phyloP scores from a whole-genome alignment of 2,113 vertebrate genomes.

The Takifugu bimaculatus region DNA sequence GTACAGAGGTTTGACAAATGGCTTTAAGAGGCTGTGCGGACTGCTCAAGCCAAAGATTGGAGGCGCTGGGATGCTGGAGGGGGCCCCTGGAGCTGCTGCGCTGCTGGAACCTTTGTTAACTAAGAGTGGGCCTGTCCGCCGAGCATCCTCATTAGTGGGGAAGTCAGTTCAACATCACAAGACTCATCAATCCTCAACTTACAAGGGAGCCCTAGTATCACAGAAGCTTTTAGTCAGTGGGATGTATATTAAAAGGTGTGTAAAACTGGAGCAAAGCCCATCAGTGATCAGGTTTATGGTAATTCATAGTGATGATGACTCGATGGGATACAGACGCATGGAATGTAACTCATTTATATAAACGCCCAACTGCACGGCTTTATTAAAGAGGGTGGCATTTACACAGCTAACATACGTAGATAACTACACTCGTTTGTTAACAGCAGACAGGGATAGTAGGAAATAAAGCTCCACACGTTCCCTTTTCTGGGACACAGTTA shows the following conservation, averaged over 20 bases:
- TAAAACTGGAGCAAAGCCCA: constrained; percentile 3
- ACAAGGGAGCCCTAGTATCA: constrained; percentile 21
- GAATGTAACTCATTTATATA: constrained; percentile 5
- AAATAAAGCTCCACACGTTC: constrained; percentile 29
- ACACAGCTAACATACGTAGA: constrained; percentile 25
- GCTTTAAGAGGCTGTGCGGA: constrained; percentile 41
- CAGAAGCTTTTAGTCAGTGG: background rate
- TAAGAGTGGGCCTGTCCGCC: constrained; percentile 46
- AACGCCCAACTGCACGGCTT: background rate
- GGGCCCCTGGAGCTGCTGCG: constrained; percentile 37
- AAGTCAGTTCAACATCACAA: constrained; percentile 49
- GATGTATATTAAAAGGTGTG: constrained; percentile 18
- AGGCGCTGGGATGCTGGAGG: constrained; percentile 29
- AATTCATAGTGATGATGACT: constrained; percentile 23
- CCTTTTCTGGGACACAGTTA: constrained; percentile 51
- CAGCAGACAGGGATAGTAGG: constrained; percentile 21
- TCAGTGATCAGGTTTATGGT: constrained; percentile 1
- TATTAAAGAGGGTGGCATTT: constrained; percentile 37
- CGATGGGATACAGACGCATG: constrained; percentile 9
- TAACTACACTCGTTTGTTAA: constrained; percentile 19
- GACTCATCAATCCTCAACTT: constrained; percentile 54
- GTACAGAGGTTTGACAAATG: constrained; percentile 66
- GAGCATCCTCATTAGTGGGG: constrained; percentile 65
- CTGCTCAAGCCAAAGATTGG: constrained; percentile 39
- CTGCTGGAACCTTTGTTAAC: constrained; percentile 54